Base-by-base conservation (phyloP, 2,888 invertebrate genomes). In the Troglohyphantes excavatus region DNA sequence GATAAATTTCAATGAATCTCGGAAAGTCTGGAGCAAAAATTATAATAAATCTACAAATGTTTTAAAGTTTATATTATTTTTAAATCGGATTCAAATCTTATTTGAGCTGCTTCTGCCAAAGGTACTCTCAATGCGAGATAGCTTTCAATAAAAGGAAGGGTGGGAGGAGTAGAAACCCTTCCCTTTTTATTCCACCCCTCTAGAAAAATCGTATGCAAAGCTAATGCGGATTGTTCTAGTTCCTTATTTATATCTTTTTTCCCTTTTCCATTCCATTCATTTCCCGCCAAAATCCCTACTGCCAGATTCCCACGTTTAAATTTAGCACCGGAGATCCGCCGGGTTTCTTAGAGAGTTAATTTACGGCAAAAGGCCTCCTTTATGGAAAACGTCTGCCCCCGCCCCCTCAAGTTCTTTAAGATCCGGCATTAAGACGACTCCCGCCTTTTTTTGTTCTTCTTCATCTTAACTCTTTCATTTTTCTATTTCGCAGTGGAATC, bases 251-350 rank as follows among this genome's bases (percentile, higher is more conserved):
- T 85, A 65, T 33, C 23, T 46, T 33, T 82, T 61, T 70, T 33
- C 29, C 27, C 29, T 21, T 9, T 75, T 75, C 53, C 67, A 53
- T 67, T 75, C 53, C 43, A 39, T 73, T 61, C 61, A 72, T 75
- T 46, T 59, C 17, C 68, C 68, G 27, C n/a, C 27, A 70, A 85
- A 70, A 61, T 82, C 61, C 76, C 76, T 76, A 39, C 85, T 85
- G 68, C 59, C 39, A 61, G 75, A 70, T 78, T 85, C 85, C 73
- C 85, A 85, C 85, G 85, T 85, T 85, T 85, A 85, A 85, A 85
- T 85, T 85, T 76, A 85, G 76, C 68, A 85, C 78, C 68, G 61
- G 27, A 73, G 72, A n/a, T 53, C 27, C 26, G 67, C 26, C 9
- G 68, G 21, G 17, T 68, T 78, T 78, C 21, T 82, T 43, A 70